Percentiles rank a stretch among this genome's conserved stretches.
Evolutionary conservation across 2,888 invertebrate genomes (phyloP).

Genomic region (Tanypteryx hageni): DNA sequence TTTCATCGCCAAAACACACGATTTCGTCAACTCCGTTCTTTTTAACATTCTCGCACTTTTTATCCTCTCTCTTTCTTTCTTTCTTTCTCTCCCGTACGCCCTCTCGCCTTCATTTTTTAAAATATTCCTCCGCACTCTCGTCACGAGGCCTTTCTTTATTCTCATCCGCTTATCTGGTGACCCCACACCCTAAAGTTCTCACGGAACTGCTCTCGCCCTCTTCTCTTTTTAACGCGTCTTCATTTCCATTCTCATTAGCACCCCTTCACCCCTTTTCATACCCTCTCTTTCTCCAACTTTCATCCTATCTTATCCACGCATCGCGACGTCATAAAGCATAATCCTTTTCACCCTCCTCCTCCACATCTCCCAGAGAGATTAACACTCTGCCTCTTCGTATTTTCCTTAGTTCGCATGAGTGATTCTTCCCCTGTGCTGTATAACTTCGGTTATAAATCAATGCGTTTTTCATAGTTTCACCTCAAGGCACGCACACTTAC

Average conservation of each 20-base stretch:
- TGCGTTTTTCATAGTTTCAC: no score
- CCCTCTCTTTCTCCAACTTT: not conserved
- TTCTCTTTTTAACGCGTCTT: conserved; percentile 56
- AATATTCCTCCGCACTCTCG: not conserved
- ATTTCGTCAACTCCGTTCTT: not conserved
- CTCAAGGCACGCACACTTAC: no score
- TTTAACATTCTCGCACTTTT: not conserved
- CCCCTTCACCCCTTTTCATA: not conserved
- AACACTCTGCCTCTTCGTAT: not conserved
- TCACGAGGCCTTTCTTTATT: conserved; percentile 44
- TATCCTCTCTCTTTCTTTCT: not conserved
- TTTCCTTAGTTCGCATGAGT: not conserved
- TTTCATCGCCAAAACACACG: no score
- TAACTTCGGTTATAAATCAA: no score
- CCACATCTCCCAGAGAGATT: not conserved
- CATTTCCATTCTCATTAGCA: conserved; percentile 56
- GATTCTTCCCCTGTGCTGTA: no score
- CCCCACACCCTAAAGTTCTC: conserved; percentile 55
- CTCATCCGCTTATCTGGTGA: conserved; percentile 60
- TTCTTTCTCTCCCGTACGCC: not conserved
- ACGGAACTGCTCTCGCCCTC: conserved; percentile 31
- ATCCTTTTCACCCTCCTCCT: conserved; percentile 2
- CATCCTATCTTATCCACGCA: conserved; percentile 26
- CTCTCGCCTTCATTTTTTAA: conserved; percentile 24
- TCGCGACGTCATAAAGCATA: conserved; percentile 43